Percentiles rank a stretch among this genome's conserved stretches.
These are phyloP conservation scores for Tangara arthus DNA, from an alignment of 2,797 vertebrate species.

Conservation along the genomic window DNA sequence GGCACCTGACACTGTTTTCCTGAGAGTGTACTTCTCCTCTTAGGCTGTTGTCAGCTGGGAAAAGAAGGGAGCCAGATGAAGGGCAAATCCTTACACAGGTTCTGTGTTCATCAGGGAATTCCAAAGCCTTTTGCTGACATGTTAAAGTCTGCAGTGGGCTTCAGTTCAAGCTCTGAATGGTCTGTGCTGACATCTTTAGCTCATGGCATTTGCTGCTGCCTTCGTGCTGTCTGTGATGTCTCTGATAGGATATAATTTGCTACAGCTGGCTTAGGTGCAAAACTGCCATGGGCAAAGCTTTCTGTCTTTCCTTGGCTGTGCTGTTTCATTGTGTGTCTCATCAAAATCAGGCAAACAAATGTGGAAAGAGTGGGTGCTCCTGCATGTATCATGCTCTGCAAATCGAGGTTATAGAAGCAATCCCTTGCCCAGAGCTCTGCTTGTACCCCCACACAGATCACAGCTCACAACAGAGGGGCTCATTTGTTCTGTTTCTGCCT, in stretches of 20 bases:
- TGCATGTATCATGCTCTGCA: neutral
- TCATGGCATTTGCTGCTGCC: neutral
- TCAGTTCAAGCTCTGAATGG: neutral
- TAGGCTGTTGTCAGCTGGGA: neutral
- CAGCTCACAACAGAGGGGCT: neutral
- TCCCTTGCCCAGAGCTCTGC: neutral
- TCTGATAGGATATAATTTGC: constrained; percentile 35
- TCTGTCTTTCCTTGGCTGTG: constrained; percentile 17
- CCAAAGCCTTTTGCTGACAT: neutral
- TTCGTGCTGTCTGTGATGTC: neutral
- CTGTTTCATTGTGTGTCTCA: neutral
- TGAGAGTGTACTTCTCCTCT: neutral
- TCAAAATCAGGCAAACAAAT: constrained; percentile 49
- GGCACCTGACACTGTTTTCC: neutral
- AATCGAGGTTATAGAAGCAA: neutral
- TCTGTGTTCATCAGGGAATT: neutral
- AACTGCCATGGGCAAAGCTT: constrained; percentile 22
- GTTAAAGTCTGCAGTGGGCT: neutral
- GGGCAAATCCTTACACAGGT: neutral
- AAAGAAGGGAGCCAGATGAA: neutral
- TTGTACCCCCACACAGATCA: neutral
- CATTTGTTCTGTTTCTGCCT: constrained; percentile 57
- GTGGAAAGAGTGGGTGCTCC: constrained; percentile 3
- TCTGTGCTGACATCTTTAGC: constrained; percentile 32
- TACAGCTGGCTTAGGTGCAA: constrained; percentile 18